Evolutionary conservation across 2,113 vertebrate species (phyloP).

Genomic region (Apodemus sylvaticus): DNA sequence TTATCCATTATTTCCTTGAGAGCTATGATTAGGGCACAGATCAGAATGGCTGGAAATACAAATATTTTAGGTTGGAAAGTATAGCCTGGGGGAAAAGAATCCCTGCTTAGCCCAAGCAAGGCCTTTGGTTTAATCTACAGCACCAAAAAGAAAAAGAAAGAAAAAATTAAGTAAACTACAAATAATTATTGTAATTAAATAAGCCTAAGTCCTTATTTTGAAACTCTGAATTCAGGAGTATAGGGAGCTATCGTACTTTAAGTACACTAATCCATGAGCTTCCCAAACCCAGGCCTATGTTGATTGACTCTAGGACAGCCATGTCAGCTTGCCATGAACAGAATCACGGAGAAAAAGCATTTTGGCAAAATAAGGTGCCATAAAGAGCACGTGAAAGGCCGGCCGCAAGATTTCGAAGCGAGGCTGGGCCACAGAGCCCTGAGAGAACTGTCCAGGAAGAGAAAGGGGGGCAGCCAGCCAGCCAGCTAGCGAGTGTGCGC

Average conservation of each 20-base stretch:
- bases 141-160: neutral
- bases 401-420: neutral
- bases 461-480: neutral
- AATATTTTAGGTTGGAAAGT: neutral
- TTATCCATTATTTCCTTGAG: neutral
- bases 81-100: neutral
- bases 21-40: neutral
- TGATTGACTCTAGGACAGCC: constrained; percentile 44
- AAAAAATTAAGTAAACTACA: neutral
- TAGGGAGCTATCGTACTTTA: neutral
- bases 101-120: neutral
- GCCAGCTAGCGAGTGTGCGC: rapidly evolving
- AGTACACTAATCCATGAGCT: neutral
- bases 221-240: neutral
- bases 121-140: neutral
- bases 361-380: neutral
- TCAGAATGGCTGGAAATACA: neutral
- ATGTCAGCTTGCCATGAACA: neutral
- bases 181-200: neutral
- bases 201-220: constrained; percentile 16
- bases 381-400: neutral
- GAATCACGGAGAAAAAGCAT: neutral
- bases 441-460: neutral
- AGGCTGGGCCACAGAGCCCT: neutral
- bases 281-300: constrained; percentile 21